These are phyloP conservation scores for Chauna torquata DNA, from an alignment of 2,113 vertebrate species.

Conservation along the genomic window DNA sequence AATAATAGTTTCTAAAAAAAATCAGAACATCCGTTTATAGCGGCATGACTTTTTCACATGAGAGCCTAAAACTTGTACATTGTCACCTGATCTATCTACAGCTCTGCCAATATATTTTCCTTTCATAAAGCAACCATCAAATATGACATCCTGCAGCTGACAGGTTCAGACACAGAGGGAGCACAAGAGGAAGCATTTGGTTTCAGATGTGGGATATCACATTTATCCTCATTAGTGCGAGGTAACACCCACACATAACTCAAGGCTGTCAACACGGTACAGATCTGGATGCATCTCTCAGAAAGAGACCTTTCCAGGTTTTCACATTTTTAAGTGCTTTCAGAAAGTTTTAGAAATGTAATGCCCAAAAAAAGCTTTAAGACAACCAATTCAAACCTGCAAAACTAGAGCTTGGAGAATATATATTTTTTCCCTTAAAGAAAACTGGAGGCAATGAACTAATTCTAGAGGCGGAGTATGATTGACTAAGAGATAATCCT, in stretches of 20 bases:
- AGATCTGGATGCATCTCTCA: background rate
- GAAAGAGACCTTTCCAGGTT: background rate
- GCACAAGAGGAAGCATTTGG: slow-evolving; percentile 23
- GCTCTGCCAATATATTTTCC: background rate
- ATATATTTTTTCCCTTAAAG: background rate
- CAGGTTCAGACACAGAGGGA: slow-evolving; percentile 1
- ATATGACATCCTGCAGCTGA: background rate
- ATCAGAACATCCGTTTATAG: background rate
- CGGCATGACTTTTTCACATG: background rate
- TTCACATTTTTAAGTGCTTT: background rate
- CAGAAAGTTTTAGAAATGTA: background rate
- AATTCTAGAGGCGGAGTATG: background rate
- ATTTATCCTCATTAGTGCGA: slow-evolving; percentile 52
- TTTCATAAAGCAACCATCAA: background rate
- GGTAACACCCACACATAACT: slow-evolving; percentile 10
- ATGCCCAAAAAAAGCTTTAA: background rate
- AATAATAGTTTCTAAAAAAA: background rate
- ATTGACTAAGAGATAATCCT: background rate
- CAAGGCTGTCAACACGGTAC: slow-evolving; percentile 9
- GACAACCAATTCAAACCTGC: background rate
- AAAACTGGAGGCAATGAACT: background rate
- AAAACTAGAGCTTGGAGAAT: background rate
- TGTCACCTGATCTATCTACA: background rate
- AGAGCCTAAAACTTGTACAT: background rate
- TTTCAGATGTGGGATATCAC: slow-evolving; percentile 15